Base-by-base conservation (phyloP, 1,140 invertebrate species). In the Heliothis subflexa region DNA sequence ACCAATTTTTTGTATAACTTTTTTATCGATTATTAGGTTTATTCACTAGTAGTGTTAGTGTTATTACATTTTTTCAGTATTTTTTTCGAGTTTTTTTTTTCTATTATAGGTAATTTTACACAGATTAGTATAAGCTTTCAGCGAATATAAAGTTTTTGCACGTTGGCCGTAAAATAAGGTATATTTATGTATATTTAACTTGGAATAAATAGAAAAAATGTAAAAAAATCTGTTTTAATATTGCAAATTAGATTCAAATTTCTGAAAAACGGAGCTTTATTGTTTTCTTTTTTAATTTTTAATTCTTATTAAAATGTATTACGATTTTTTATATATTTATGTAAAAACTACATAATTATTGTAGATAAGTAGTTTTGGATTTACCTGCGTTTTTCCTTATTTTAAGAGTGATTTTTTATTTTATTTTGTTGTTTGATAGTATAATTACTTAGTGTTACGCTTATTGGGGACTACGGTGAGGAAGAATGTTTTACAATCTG, bases 351-450 rank as follows among this genome's bases (percentile, higher is more conserved):
- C 59, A 75, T 62, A 64, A 75, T 75, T 75, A 83, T 89, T 91
- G 84, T 87, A 88, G 88, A 78, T 83, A 57, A 77, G 80, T 83
- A 85, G 84, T 79, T 88, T 81, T 83, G 82, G 85, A 89, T 81
- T 84, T 85, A 87, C 82, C 73, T 82, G 81, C 83, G 87, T 86
- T 86, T 89, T 84, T 86, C 86, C 82, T 86, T 88, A 88, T 83
- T 82, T 86, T 87, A 89, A 90, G 89, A 91, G 89, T 91, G 89
- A 88, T 82, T 81, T 86, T 77, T 77, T 55, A 66, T 88, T 89
- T 87, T 91, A 89, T 89, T 91, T 92, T 91, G 88, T 91, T 88
- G 90, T 92, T 93, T 93, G 89, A 88, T 93, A 93, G 89, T 90
- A 88, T n/a, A n/a, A n/a, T 88, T 91, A 92, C 86, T 88, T 92